phyloP scores from a whole-genome alignment of 2,888 invertebrate species.

The Spodoptera picta region DNA sequence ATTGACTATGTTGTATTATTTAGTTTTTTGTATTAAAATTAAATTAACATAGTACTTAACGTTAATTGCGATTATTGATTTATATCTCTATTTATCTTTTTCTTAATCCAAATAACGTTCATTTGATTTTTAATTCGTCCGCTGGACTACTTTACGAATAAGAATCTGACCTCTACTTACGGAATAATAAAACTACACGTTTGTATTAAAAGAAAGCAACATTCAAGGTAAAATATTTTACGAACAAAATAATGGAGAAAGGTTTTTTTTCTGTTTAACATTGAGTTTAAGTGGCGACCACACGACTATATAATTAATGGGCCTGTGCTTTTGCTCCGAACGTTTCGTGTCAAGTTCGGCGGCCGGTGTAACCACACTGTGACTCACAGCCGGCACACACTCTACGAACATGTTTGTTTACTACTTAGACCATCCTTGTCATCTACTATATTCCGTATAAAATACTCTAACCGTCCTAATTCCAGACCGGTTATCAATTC shows the following conservation, averaged over 20 bases:
- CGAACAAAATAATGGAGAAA: conserved; percentile 11
- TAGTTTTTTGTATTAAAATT: conserved; percentile 1
- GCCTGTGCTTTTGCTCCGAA: conserved; percentile 24
- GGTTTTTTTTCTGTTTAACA: conserved; percentile 26
- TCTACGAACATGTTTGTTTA: conserved; percentile 62
- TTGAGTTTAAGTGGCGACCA: conserved; percentile 31
- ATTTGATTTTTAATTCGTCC: too few relatives aligned
- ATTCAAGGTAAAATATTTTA: conserved; percentile 26
- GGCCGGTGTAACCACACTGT: conserved; percentile 34
- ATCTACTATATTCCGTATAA: conserved; percentile 10
- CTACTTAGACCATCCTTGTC: conserved; percentile 47
- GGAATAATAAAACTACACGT: not conserved
- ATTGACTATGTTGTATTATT: not conserved
- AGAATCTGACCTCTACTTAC: too few relatives aligned
- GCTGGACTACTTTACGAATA: too few relatives aligned
- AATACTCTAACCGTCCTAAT: conserved; percentile 20
- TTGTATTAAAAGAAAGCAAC: conserved; percentile 29
- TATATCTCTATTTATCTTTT: too few relatives aligned
- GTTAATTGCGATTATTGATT: not conserved
- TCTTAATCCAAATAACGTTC: too few relatives aligned
- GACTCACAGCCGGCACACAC: conserved; percentile 56
- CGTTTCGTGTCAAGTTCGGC: conserved; percentile 52
- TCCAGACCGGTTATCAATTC: conserved; percentile 4
- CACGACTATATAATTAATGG: conserved; percentile 42
- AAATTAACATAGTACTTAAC: not conserved